Conservation (phyloP, 1,140 invertebrate species). For the Melipona quadrifasciata region DNA sequence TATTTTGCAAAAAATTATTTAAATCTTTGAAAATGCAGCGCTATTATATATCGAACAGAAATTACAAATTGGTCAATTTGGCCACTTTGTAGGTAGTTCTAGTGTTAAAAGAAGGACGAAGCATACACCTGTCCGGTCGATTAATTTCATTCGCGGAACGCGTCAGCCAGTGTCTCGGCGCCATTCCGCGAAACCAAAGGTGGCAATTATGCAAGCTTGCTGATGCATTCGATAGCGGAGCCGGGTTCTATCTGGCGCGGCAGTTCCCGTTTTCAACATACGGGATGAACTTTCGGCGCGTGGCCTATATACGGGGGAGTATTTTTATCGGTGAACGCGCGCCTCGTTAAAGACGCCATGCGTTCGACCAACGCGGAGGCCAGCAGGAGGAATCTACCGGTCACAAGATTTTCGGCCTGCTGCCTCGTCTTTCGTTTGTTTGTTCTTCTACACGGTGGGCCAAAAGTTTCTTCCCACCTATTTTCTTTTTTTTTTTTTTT, state of each 20-base stretch:
- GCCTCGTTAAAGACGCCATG: conserved; percentile 18
- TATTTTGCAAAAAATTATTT: too few species aligned
- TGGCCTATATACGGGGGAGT: conserved; percentile 24
- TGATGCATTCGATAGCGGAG: neutral
- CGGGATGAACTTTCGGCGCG: neutral
- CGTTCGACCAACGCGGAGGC: conserved; percentile 34
- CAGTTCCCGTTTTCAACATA: neutral
- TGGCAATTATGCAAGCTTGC: conserved; percentile 11
- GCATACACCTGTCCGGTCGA: neutral
- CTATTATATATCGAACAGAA: too few species aligned
- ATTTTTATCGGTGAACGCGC: conserved; percentile 41
- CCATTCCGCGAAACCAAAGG: neutral
- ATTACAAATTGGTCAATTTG: too few species aligned
- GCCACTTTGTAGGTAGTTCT: too few species aligned
- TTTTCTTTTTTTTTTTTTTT: too few species aligned
- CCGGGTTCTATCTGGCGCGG: neutral
- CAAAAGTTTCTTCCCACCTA: too few species aligned
- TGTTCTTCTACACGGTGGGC: neutral
- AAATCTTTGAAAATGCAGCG: too few species aligned
- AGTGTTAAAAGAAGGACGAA: neutral
- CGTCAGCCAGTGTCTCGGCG: neutral
- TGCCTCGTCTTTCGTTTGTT: conserved; percentile 5
- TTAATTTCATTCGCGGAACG: conserved; percentile 17
- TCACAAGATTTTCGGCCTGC: neutral
- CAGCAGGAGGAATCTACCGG: neutral